phyloP scores from a whole-genome alignment of 2,797 vertebrate species.

The Borostomias antarcticus region DNA sequence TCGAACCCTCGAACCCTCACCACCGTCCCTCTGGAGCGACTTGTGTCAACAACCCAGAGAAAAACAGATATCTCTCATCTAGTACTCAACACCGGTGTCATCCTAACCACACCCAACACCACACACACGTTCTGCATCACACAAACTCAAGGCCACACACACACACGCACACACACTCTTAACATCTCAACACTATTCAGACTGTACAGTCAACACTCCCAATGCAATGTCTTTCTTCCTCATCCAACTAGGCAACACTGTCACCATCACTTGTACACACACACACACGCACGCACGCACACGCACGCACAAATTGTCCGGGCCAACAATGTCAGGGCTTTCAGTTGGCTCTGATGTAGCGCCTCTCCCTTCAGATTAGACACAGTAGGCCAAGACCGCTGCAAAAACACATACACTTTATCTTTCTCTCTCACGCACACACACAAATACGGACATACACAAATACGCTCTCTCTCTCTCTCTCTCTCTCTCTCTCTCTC shows the following conservation, averaged over 20 bases:
- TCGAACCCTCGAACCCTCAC: neutral
- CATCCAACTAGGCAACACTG: conserved; percentile 14
- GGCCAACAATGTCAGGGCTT: neutral
- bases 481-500: too few relatives aligned
- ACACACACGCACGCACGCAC: conserved; percentile 13
- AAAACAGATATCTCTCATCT: conserved; percentile 13
- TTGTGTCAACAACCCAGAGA: conserved; percentile 1
- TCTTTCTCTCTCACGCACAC: too few relatives aligned
- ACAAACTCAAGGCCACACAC: too few relatives aligned
- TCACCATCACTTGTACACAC: conserved; percentile 3
- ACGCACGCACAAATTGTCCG: conserved; percentile 8
- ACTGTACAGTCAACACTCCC: conserved; percentile 28
- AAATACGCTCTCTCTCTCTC: too few relatives aligned
- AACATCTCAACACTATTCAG: conserved; percentile 37
- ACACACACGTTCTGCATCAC: too few relatives aligned
- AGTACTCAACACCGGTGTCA: conserved; percentile 26
- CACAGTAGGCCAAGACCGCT: conserved; percentile 21
- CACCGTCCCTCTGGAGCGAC: neutral
- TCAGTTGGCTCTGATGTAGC: conserved; percentile 43
- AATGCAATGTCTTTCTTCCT: conserved; percentile 1
- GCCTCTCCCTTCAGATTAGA: conserved; percentile 33
- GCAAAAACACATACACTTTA: conserved; percentile 5
- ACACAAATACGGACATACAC: too few relatives aligned
- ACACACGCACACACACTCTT: too few relatives aligned
- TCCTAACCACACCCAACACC: conserved; percentile 11